These are phyloP conservation scores for Uropetala carovei DNA, from an alignment of 2,888 invertebrate species.

Conservation along the genomic window DNA sequence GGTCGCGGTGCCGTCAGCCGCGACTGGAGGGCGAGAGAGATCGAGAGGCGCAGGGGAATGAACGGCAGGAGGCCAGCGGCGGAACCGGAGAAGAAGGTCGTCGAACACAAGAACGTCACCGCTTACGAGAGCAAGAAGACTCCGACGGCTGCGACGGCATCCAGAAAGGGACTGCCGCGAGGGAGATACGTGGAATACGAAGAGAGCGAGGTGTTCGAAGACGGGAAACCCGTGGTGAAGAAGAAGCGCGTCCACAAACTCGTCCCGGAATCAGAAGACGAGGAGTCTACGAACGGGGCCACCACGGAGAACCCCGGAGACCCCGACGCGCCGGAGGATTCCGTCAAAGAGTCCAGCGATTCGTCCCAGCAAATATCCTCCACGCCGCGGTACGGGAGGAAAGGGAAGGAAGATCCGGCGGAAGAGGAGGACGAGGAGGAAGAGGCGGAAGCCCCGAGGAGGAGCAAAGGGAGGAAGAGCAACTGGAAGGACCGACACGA, in stretches of 20 bases:
- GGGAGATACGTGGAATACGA: slow-evolving; percentile 47
- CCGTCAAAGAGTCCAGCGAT: background rate
- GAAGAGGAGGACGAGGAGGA: background rate
- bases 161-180: background rate
- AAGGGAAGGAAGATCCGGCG: background rate
- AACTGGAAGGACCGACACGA: background rate
- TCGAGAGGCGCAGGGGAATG: slow-evolving; percentile 10
- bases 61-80: background rate
- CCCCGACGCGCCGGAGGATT: slow-evolving; percentile 1
- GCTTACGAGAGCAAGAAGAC: no score
- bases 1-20: no score
- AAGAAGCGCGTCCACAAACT: slow-evolving; percentile 44
- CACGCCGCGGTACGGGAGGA: background rate
- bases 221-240: slow-evolving; percentile 53
- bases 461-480: background rate
- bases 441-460: background rate
- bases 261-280: background rate
- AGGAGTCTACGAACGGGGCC: background rate
- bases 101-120: no score
- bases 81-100: no score
- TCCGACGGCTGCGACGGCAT: background rate
- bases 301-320: background rate
- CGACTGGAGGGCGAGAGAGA: slow-evolving; percentile 22
- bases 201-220: slow-evolving; percentile 49
- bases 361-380: background rate